Base-by-base conservation (phyloP, 2,113 vertebrate genomes). In the Dunckerocampus dactyliophorus region DNA sequence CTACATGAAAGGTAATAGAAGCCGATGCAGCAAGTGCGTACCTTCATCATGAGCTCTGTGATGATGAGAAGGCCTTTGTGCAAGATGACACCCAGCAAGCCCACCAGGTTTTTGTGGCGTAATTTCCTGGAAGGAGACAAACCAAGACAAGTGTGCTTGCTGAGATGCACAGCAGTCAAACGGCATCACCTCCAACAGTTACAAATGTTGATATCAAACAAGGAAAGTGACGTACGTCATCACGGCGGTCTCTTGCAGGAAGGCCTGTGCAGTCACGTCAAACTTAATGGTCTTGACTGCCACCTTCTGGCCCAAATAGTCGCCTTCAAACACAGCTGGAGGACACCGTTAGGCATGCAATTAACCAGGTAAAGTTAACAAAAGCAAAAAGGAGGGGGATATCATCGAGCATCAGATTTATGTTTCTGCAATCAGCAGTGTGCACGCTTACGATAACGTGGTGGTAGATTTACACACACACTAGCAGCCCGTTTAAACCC, bases 21-120 rank as follows among this genome's bases (percentile, higher is more conserved):
- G 31, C 31, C 6, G 31, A 28, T 28, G 24, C 24, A 28, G 3
- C 24, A 28, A 34, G 31, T 34, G 7, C 8, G 12, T 75, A 98
- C 95, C 93, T 97, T 98, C 12, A 89, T 87, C 94, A 98, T 93
- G 61, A 94, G 91, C 79, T 97, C 95, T 80, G 96, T 98, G 81
- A 98, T 89, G 1, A 97, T 94, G 63, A 93, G 92, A 14, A 98
- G 90, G 0, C 94, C 95, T 1, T 95, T 93, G 81, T 95, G 88
- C 47, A 96, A 83, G 72, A 97, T 92, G 71, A 98, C 95, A 0
- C 95, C 95, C 6, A 94, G 85, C 70, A 98, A 77, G 17, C 85
- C 89, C 56, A 98, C 95, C 56, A 98, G 81, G 82, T 97, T 96
- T 83, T 85, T 92, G 82, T 97, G 95, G 55, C 90, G 91, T 34